Evolutionary conservation across 1,140 invertebrate genomes (phyloP), one percentile per base, ranked within the genome.

Genomic region (Diuraphis noxia): DNA sequence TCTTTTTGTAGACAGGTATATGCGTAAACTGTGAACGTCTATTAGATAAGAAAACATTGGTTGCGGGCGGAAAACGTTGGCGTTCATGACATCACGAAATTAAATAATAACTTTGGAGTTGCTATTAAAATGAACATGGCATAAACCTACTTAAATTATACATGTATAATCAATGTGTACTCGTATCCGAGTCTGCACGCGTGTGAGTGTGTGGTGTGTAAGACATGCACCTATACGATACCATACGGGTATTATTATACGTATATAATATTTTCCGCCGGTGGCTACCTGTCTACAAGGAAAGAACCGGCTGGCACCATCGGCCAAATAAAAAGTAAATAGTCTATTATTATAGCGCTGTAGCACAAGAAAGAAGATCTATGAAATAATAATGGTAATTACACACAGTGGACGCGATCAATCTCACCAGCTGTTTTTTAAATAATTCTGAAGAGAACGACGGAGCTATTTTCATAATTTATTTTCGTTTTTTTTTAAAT

Each of bases 281-380:
- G 9, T 85, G 81, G 79, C 91, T 91, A 91, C 91, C 79, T 91
- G 91, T 82, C 72, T 82, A 81, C 3, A 46, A 85, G 82, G n/a
- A 81, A 81, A 30, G 13, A 81, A 43, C 77, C 41, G 30, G n/a
- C 79, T 17, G 46, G 43, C 41, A 85, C 38, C 25, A 38, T 38
- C 34, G 30, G 38, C 30, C 25, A n/a, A 77, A 56, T 23, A 41
- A 88, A 88, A 41, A 25, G 56, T n/a, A 88, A 56, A 63, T 38
- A 56, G 25, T 63, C 36, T 63, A 46, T 72, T 88, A 88, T 72
- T 88, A 88, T 84, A 63, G 40, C 41, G 38, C 1, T 17, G 56
- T 1, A 7, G 34, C 72, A 8, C 2, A 13, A 82, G 25, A 40
- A 38, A 85, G 30, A 84, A 43, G 34, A 41, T 46, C 30, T 85